Evolutionary conservation across 1,140 invertebrate species (phyloP).

Genomic region (Adelges cooleyi): DNA sequence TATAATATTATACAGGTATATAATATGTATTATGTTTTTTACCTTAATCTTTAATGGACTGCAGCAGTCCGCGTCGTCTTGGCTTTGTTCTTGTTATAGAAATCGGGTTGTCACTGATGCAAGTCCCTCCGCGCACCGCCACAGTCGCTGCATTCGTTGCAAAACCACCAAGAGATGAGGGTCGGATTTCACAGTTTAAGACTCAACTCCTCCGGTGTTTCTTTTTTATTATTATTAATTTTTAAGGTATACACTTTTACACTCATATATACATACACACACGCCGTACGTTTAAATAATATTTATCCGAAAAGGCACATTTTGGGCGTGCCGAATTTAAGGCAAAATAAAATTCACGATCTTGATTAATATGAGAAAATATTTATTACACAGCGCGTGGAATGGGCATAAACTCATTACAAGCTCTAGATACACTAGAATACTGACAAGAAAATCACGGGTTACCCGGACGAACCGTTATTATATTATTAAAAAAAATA

Average conservation of each 20-base stretch:
- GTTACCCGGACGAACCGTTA: not conserved
- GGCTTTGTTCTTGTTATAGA: not conserved
- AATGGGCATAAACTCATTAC: not conserved
- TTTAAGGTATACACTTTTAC: not conserved
- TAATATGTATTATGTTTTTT: not conserved
- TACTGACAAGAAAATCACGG: slow-evolving; percentile 25
- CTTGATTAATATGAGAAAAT: not conserved
- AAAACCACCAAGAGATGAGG: not conserved
- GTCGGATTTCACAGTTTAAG: not conserved
- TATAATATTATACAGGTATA: not conserved
- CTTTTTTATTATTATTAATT: not conserved
- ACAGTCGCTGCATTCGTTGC: not conserved
- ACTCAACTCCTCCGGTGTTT: not conserved
- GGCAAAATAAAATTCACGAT: not conserved
- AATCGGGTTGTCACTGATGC: slow-evolving; percentile 1
- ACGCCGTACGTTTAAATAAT: not conserved
- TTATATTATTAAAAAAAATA: not conserved
- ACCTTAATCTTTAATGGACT: slow-evolving; percentile 19
- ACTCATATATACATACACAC: not conserved
- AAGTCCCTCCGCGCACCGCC: not conserved
- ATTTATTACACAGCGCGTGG: not conserved
- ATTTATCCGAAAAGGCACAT: not conserved
- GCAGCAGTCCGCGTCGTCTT: not conserved
- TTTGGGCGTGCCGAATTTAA: not conserved
- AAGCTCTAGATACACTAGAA: not conserved